Conservation (phyloP, 2,888 invertebrate species). For the Troglohyphantes excavatus region DNA sequence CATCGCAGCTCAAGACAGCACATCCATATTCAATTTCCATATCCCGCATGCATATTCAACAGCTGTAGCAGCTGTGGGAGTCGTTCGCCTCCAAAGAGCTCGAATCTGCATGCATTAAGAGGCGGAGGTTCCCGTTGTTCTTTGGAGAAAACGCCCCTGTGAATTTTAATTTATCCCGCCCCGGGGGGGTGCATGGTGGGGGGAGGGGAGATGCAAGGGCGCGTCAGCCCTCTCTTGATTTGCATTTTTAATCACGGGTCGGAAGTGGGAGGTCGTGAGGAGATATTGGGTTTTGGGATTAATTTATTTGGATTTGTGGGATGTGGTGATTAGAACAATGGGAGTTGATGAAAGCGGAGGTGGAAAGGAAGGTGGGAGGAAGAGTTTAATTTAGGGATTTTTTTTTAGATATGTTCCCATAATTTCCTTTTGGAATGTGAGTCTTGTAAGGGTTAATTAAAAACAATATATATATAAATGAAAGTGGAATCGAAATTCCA, state of each 20-base stretch:
- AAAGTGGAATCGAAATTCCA: too few relatives aligned
- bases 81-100: conserved; percentile 62
- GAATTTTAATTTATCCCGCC: conserved; percentile 72
- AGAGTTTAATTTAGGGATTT: not conserved
- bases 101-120: conserved; percentile 68
- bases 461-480: too few relatives aligned
- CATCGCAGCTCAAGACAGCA: not conserved
- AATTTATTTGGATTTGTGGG: not conserved
- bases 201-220: not conserved
- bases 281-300: not conserved
- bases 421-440: too few relatives aligned
- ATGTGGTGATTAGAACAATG: conserved; percentile 4
- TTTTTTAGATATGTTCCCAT: too few relatives aligned
- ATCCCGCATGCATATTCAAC: conserved; percentile 74
- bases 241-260: conserved; percentile 72
- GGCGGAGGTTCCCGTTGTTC: not conserved
- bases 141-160: conserved; percentile 18
- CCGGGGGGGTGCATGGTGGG: not conserved
- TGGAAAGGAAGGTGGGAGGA: not conserved
- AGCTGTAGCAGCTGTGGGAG: conserved; percentile 70
- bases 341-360: not conserved
- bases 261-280: not conserved
- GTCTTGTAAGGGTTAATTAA: too few relatives aligned
- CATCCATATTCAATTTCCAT: not conserved
- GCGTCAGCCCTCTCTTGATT: conserved; percentile 23